Conservation (phyloP, 2,888 invertebrate species). For the Rapana venosa region DNA sequence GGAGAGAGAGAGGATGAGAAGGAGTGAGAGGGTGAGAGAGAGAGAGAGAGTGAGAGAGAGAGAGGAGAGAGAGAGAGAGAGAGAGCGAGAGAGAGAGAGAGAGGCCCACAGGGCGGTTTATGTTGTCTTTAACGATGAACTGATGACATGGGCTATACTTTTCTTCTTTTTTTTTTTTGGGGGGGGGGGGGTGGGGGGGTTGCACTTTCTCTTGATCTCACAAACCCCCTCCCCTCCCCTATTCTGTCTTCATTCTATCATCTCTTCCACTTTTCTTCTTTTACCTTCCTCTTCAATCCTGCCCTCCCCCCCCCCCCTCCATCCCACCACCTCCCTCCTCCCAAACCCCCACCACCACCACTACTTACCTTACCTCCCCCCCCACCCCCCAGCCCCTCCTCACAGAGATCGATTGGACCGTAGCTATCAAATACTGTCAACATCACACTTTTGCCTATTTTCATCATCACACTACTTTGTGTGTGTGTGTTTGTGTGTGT, state of each 20-base stretch:
- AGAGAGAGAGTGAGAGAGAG: background rate
- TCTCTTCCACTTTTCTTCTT: too few species aligned
- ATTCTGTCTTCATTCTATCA: too few species aligned
- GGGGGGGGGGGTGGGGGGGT: background rate
- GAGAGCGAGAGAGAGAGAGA: background rate
- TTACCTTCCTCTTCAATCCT: too few species aligned
- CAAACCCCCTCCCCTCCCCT: background rate
- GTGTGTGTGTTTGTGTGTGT: background rate
- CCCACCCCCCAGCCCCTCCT: background rate
- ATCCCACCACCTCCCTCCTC: background rate
- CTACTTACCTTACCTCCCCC: background rate
- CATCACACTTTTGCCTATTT: constrained; percentile 14
- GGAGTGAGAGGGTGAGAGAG: background rate
- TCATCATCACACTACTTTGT: background rate
- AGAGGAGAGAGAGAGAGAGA: constrained; percentile 1
- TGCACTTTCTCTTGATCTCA: background rate
- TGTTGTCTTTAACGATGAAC: too few species aligned
- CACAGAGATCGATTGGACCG: background rate
- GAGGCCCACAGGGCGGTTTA: too few species aligned
- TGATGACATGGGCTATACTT: too few species aligned
- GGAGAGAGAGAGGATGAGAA: background rate
- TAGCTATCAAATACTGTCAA: background rate
- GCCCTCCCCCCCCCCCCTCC: background rate
- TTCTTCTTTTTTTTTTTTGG: background rate
- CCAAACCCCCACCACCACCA: background rate